These are phyloP conservation scores for Quadroppia sp. DNA, from an alignment of 2,888 invertebrate species.

Conservation along the genomic window DNA sequence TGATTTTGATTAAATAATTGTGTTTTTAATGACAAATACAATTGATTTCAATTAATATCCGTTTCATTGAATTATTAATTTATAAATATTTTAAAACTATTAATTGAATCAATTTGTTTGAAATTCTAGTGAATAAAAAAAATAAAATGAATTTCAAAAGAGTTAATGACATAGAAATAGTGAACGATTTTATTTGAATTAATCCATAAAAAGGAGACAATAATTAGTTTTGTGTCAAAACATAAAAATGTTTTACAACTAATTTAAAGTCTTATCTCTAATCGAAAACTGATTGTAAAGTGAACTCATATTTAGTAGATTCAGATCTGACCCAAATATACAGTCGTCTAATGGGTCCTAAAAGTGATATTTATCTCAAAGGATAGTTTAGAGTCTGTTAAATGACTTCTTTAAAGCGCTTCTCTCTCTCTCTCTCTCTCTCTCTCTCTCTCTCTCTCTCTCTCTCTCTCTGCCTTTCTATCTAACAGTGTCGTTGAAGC, in stretches of 20 bases:
- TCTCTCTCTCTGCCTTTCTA: not conserved
- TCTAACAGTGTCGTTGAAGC: no score
- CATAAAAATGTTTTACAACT: not conserved
- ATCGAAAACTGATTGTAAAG: not conserved
- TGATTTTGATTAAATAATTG: no score
- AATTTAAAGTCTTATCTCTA: not conserved
- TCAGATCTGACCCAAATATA: constrained; percentile 19
- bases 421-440: not conserved
- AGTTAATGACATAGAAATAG: constrained; percentile 5
- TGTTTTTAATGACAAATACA: no score
- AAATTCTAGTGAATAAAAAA: no score
- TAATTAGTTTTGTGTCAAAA: not conserved
- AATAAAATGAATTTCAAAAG: no score
- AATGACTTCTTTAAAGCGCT: constrained; percentile 24
- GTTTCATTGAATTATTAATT: no score
- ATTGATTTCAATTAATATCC: no score
- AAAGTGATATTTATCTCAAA: constrained; percentile 1
- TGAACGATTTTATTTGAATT: not conserved
- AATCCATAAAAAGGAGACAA: not conserved
- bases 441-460: not conserved
- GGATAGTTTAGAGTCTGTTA: constrained; percentile 8
- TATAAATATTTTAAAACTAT: no score
- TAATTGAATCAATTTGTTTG: no score
- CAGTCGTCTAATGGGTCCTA: constrained; percentile 14
- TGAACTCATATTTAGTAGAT: no score